Percentiles rank a stretch among this genome's conserved stretches.
Evolutionary conservation across 1,140 invertebrate genomes (phyloP).

Genomic region (Diorhabda sublineata): DNA sequence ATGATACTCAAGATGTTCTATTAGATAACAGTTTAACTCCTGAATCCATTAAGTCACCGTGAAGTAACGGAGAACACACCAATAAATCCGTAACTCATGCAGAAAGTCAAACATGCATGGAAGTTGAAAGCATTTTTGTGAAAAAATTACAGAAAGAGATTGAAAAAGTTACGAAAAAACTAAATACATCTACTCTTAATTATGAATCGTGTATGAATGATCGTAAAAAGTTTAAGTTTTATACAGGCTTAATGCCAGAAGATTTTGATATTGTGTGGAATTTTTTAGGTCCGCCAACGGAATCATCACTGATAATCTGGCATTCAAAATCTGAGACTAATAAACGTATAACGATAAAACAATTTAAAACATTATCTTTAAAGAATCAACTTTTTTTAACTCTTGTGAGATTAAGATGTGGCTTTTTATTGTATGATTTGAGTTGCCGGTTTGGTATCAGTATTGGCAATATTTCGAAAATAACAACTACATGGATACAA

Average conservation of each 20-base stretch:
- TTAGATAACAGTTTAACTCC: neutral
- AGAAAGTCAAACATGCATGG: slow-evolving; percentile 6
- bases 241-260: no score
- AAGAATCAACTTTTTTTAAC: neutral
- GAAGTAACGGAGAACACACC: neutral
- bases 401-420: neutral
- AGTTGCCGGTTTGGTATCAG: neutral
- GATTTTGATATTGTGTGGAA: no score
- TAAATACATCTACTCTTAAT: no score
- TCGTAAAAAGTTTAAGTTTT: neutral
- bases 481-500: no score
- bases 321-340: no score
- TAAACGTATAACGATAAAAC: no score
- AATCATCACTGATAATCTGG: no score
- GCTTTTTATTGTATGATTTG: neutral
- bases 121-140: slow-evolving; percentile 8
- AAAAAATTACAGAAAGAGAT: neutral
- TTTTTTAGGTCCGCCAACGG: no score
- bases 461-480: no score
- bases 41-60: neutral
- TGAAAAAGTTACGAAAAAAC: no score
- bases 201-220: neutral
- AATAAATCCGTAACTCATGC: neutral
- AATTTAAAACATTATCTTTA: no score
- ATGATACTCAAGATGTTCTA: slow-evolving; percentile 6